Base-by-base conservation (phyloP, 2,113 vertebrate species). In the Pogonocichla stellata region DNA sequence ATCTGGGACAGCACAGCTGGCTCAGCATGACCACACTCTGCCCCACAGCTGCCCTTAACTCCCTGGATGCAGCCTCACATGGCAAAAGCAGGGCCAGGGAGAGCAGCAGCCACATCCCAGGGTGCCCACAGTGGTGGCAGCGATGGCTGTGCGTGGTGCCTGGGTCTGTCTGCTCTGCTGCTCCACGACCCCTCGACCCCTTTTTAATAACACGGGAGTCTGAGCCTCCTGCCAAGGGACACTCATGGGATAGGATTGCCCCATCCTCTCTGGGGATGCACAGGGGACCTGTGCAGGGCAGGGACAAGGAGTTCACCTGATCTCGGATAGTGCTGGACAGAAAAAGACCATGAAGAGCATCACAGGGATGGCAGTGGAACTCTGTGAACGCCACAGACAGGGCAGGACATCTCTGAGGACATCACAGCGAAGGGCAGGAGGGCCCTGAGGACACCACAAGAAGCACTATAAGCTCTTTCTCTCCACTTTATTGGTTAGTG, bases 11-110 rank as follows among this genome's bases (percentile, higher is more conserved):
- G 22, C 61, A 1, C 3, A 18, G 60, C 66, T 0, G 1, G 62
- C 56, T 24, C 0, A 1, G 64, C 64, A 43, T 0, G 0, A 8
- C 14, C 2, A 5, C 12, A 10, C 4, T 18, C 7, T 22, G 58
- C 3, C 29, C 50, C 24, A 42, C 2, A 4, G 24, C 31, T 80
- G 73, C 57, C 67, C 67, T 80, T 18, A 33, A 38, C 72, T 67
- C 33, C 23, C 57, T 48, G 31, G 18, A 12, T 3, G n/a, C 40
- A 17, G 45, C 2, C 0, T 17, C 1, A 1, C 0, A 0, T 48
- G 22, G 7, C 12, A 23, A 0, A 0, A 78, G 51, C 66, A 65
- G 40, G 29, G 29, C n/a, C 42, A 82, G 31, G 65, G 26, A 0
- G 0, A 91, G 82, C 65, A 81, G 71, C 45, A 79, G 72, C 26